Evolutionary conservation across 2,797 vertebrate species (phyloP), one percentile per base, ranked within the genome.

Genomic region (Catamblyrhynchus diadema): DNA sequence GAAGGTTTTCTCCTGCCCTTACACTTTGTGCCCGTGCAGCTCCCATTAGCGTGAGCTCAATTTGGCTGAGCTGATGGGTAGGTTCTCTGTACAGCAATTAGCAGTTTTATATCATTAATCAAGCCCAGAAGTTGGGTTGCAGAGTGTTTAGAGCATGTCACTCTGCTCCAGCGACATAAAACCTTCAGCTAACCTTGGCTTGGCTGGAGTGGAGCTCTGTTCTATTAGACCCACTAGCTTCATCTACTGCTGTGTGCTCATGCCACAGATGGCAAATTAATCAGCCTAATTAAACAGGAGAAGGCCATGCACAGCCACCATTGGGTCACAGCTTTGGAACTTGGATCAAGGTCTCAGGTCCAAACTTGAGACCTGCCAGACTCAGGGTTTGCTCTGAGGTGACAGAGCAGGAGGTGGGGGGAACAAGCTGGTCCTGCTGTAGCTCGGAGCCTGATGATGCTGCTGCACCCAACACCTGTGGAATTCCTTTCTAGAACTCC

Each of bases 401-500:
- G 11, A 8, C 30, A 24, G 28, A 77, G 51, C 44, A 14, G 4
- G n/a, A 44, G 45, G 7, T 35, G 44, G 14, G n/a, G 10, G 21
- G 21, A 44, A 45, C 0, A 0, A 64, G 30, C 64, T 48, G 15
- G 19, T 62, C 17, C 64, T 28, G 4, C 28, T 27, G 22, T 39
- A 41, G 30, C 39, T 33, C 2, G 16, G 44, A 50, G 37, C 1
- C 1, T 24, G 21, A 15, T 2, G 7, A 4, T 35, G 56, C 45
- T 42, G 6, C 25, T 45, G 25, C 35, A 14, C 9, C 45, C 71
- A 32, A 71, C 0, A 1, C 3, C 61, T 21, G 1, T 9, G 32
- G 35, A 50, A 41, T 51, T 67, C 13, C 33, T 56, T 66, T 75
- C n/a, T 30, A 99, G 99, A 81, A 97, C 11, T 98, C 99, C 3